phyloP scores from a whole-genome alignment of 2,888 invertebrate species.

The Sinopyrophorus schimmeli region DNA sequence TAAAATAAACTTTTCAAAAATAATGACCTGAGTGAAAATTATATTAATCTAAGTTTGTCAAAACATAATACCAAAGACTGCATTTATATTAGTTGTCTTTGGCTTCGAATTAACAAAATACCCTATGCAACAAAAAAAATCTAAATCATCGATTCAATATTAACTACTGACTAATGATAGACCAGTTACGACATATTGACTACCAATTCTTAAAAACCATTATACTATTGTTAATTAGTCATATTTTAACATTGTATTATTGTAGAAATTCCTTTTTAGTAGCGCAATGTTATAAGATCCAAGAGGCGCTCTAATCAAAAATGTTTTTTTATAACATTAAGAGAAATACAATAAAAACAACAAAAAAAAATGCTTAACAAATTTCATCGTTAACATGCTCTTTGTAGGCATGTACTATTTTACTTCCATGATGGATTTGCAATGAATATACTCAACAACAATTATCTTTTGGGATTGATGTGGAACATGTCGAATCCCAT shows the following conservation, averaged over 20 bases:
- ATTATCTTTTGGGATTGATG: not conserved
- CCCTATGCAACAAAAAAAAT: conserved; percentile 15
- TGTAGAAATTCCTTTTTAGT: no score
- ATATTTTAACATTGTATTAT: no score
- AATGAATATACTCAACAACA: not conserved
- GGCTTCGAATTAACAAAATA: conserved; percentile 14
- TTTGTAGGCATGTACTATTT: no score
- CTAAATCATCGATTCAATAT: conserved; percentile 17
- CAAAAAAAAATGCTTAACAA: no score
- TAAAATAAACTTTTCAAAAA: conserved; percentile 13
- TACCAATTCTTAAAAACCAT: conserved; percentile 6
- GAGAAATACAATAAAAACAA: no score
- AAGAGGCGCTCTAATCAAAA: no score
- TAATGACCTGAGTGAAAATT: conserved; percentile 19
- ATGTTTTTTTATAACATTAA: no score
- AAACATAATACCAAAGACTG: conserved; percentile 15
- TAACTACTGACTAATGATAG: conserved; percentile 28
- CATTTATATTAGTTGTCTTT: conserved; percentile 10
- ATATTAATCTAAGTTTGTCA: conserved; percentile 14
- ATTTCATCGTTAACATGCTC: no score
- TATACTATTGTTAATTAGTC: not conserved
- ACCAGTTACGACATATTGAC: conserved; percentile 28
- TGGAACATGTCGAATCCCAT: not conserved
- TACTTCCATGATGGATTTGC: no score
- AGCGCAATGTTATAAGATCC: no score